Evolutionary conservation across 2,797 vertebrate genomes (phyloP).

Genomic region (Mionectes olivaceus): DNA sequence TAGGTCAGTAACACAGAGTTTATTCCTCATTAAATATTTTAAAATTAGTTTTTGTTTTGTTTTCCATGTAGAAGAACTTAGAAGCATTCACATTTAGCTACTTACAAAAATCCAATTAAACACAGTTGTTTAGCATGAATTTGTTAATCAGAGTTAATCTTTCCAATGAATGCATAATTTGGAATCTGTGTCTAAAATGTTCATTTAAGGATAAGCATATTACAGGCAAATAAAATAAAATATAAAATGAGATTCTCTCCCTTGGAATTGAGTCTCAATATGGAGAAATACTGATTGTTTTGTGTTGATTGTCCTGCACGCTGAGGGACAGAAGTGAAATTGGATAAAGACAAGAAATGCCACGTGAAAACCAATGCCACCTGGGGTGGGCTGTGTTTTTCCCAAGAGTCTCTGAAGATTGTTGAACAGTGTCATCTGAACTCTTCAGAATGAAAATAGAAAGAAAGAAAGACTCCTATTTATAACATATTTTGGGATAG

Average conservation of each 20-base stretch:
- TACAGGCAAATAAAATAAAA: conserved; percentile 52
- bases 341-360: conserved; percentile 27
- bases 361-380: not conserved
- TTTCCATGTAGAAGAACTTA: conserved; percentile 46
- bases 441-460: not conserved
- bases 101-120: conserved; percentile 85
- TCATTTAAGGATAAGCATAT: conserved; percentile 70
- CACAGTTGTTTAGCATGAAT: conserved; percentile 81
- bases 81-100: conserved; percentile 77
- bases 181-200: conserved; percentile 78
- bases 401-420: conserved; percentile 20
- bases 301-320: conserved; percentile 42
- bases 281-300: conserved; percentile 40
- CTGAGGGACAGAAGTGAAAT: conserved; percentile 34
- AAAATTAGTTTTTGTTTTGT: conserved; percentile 47
- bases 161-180: conserved; percentile 82
- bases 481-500: not conserved
- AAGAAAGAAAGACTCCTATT: not conserved
- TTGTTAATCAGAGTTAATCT: conserved; percentile 85
- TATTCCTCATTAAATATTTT: conserved; percentile 49
- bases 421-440: not conserved
- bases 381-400: not conserved
- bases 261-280: conserved; percentile 43
- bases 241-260: conserved; percentile 34
- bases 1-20: conserved; percentile 45